Evolutionary conservation across 2,113 vertebrate species (phyloP).

Genomic region (Odocoileus hemionus): DNA sequence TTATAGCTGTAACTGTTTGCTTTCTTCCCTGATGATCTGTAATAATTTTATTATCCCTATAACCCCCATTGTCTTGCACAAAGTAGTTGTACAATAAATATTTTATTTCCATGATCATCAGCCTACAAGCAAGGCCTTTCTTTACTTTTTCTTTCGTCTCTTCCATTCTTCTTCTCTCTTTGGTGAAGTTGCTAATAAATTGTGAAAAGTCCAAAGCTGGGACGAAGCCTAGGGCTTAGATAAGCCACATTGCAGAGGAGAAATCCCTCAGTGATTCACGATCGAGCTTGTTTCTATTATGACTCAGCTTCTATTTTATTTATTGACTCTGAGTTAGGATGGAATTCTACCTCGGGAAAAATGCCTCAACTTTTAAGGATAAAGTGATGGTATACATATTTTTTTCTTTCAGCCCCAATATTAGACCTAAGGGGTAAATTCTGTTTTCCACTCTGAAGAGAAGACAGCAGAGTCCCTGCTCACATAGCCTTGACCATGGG

Average conservation of each 20-base stretch:
- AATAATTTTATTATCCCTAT: background rate
- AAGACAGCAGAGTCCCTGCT: background rate
- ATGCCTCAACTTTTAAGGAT: background rate
- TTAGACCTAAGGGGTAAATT: background rate
- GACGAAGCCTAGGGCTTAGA: background rate
- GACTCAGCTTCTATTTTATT: constrained; percentile 33
- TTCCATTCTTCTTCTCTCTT: background rate
- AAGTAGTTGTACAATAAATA: background rate
- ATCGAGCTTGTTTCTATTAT: background rate
- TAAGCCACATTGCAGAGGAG: background rate
- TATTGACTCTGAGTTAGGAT: background rate
- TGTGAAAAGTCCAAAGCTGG: background rate
- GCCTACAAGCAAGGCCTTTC: background rate
- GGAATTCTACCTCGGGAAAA: background rate
- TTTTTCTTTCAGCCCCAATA: background rate
- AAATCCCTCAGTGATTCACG: background rate
- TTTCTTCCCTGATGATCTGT: background rate
- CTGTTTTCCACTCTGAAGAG: background rate
- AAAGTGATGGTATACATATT: background rate
- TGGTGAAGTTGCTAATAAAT: background rate
- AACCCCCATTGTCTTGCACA: background rate
- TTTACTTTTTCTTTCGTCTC: background rate
- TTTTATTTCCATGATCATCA: background rate
- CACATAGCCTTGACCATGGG: background rate
- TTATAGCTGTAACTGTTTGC: background rate